Conservation (phyloP, 2,797 vertebrate species). For the Yasuhikotakia modesta region DNA sequence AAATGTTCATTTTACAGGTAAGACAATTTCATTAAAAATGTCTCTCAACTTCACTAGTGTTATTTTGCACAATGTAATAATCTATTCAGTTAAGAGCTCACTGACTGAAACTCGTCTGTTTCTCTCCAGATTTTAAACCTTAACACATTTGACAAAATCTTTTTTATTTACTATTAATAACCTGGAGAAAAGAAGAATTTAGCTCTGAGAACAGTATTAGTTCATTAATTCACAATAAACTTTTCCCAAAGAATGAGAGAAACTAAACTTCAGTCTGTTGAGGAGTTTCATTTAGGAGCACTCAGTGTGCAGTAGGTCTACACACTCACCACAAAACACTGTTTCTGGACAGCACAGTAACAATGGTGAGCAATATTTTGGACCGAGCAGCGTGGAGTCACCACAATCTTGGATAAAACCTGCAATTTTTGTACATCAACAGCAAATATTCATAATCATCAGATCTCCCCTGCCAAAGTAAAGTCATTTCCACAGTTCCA, state of each 20-base stretch:
- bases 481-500: slow-evolving; percentile 22
- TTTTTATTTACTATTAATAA: background rate
- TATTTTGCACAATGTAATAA: no score
- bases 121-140: slow-evolving; percentile 24
- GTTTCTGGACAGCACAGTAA: slow-evolving; percentile 12
- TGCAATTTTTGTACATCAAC: slow-evolving; percentile 20
- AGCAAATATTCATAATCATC: slow-evolving; percentile 36
- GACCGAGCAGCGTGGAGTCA: slow-evolving; percentile 12
- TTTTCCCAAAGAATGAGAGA: no score
- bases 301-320: background rate
- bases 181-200: background rate
- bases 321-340: background rate
- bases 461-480: slow-evolving; percentile 9
- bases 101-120: no score
- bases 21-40: no score
- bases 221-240: no score
- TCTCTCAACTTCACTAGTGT: no score
- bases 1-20: no score
- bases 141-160: background rate
- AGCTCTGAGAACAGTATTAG: no score
- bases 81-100: no score
- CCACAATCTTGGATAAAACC: slow-evolving; percentile 25
- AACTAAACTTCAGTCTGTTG: no score
- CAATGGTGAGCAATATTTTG: slow-evolving; percentile 29
- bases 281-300: background rate